These are phyloP conservation scores for Brenthis hecate DNA, from an alignment of 2,888 invertebrate species.

Conservation along the genomic window DNA sequence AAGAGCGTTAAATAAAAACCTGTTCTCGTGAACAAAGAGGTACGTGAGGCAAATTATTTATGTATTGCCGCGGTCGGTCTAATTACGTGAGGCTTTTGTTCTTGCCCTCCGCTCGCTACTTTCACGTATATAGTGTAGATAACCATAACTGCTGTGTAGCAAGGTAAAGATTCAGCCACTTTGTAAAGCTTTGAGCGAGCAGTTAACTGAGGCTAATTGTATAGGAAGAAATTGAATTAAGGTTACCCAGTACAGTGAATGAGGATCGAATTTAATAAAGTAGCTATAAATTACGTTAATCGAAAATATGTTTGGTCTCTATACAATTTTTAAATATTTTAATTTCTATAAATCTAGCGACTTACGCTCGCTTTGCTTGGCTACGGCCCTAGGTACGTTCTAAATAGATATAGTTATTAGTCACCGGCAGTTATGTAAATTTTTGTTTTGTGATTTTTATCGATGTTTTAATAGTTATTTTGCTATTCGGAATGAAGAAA, in stretches of 20 bases:
- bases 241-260: slow-evolving; percentile 12
- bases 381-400: too few relatives aligned
- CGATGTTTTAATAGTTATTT: too few relatives aligned
- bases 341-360: too few relatives aligned
- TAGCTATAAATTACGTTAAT: too few relatives aligned
- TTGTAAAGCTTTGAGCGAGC: slow-evolving; percentile 48
- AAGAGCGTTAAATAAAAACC: slow-evolving; percentile 78
- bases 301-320: too few relatives aligned
- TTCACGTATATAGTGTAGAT: slow-evolving; percentile 59
- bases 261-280: slow-evolving; percentile 11
- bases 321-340: too few relatives aligned
- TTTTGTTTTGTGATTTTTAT: too few relatives aligned
- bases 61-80: slow-evolving; percentile 79
- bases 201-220: slow-evolving; percentile 34
- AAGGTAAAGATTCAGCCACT: slow-evolving; percentile 55
- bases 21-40: slow-evolving; percentile 74
- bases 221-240: slow-evolving; percentile 34
- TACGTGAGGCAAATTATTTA: slow-evolving; percentile 82
- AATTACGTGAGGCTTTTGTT: slow-evolving; percentile 81
- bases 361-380: too few relatives aligned
- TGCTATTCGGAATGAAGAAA: too few relatives aligned
- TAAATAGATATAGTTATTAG: too few relatives aligned
- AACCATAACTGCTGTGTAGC: slow-evolving; percentile 64
- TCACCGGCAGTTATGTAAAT: too few relatives aligned
- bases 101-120: slow-evolving; percentile 59